Base-by-base conservation (phyloP, 2,113 vertebrate genomes). In the Phainopepla nitens region DNA sequence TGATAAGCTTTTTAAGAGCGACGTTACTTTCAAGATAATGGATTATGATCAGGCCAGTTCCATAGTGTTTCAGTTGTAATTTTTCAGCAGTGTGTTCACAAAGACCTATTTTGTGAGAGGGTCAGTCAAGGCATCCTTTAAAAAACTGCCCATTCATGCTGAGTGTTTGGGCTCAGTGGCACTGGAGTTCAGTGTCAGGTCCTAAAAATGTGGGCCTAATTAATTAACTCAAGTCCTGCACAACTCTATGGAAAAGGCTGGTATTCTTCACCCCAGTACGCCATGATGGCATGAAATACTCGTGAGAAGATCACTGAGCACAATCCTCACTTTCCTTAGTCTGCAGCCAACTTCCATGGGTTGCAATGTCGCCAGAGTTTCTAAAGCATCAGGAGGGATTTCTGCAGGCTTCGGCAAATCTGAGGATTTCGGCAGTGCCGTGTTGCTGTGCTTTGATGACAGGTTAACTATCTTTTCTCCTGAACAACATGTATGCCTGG, bases 211-310 rank as follows among this genome's bases (percentile, higher is more conserved):
- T 36, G 78, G 53, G 15, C 47, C 66, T 89, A 57, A 70, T 81
- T 93, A 93, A 96, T 94, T 64, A 93, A 95, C 90, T 70, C 89
- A 78, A 1, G 2, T 90, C 84, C 82, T 81, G 28, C 45, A 75
- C 44, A 54, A 7, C 22, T 45, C 66, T 70, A 0, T 60, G 86
- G 50, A 60, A 29, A 83, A 84, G 64, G 31, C 49, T 62, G 77
- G 31, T 6, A 3, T 56, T 81, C 73, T 71, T 92, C 36, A 78
- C 44, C 53, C 49, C 36, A 4, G 33, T 62, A 44, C 72, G 27
- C 23, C 41, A 53, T 6, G 11, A 27, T 51, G 57, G 69, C 31
- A 12, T 47, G 64, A 53, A 60, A 25, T 44, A 65, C 54, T 76
- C 5, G 5, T 0, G n/a, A 57, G 77, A 60, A 77, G 53, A 45